Evolutionary conservation across 2,113 vertebrate genomes (phyloP).

Genomic region (Sapajus apella): DNA sequence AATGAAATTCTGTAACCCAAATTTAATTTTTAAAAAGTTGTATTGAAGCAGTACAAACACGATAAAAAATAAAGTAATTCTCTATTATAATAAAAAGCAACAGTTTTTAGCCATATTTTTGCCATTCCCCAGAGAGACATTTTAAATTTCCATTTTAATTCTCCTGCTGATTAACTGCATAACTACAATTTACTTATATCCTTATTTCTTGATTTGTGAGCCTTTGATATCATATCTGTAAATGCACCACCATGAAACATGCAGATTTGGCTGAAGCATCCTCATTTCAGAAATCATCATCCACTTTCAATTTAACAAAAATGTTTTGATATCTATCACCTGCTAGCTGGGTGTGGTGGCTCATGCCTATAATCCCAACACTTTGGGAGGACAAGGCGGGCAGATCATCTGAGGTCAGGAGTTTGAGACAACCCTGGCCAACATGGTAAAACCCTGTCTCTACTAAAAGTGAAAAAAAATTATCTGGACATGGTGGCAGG

Average conservation of each 20-base stretch:
- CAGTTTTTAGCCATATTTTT: background rate
- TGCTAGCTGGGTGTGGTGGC: background rate
- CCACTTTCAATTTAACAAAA: background rate
- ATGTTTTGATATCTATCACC: background rate
- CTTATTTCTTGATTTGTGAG: background rate
- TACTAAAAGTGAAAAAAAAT: no score
- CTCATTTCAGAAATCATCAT: background rate
- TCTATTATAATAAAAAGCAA: background rate
- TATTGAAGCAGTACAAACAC: background rate
- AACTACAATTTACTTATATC: background rate
- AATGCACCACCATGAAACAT: background rate
- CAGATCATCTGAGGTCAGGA: no score
- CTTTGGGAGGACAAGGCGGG: no score
- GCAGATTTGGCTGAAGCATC: background rate
- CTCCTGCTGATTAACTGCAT: background rate
- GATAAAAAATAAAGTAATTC: background rate
- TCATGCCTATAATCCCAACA: no score
- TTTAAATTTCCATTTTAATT: background rate
- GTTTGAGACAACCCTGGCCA: no score
- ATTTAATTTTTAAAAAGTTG: background rate
- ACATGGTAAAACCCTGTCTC: no score
- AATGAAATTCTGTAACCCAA: background rate
- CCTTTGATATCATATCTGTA: background rate
- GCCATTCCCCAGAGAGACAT: background rate
- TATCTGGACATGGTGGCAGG: no score